These are phyloP conservation scores for Lacerta viridis DNA, from an alignment of 2,797 vertebrate species.

Conservation along the genomic window DNA sequence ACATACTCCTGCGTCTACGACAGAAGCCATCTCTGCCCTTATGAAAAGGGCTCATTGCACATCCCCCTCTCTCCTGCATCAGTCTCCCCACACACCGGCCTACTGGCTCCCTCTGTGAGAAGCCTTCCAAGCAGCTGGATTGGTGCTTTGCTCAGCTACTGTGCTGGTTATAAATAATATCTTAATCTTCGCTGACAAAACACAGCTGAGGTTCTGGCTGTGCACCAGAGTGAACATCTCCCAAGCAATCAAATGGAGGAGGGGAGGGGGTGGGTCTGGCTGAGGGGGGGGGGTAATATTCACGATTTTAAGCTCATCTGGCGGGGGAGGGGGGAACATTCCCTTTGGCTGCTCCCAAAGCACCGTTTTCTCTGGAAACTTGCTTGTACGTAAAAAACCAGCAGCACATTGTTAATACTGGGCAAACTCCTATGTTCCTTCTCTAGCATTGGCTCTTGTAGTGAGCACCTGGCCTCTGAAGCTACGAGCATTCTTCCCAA, in stretches of 20 bases:
- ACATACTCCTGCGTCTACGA: too few relatives aligned
- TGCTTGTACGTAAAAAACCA: not conserved
- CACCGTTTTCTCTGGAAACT: not conserved
- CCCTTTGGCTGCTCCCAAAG: not conserved
- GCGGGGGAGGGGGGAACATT: not conserved
- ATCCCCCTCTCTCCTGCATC: not conserved
- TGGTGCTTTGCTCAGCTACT: conserved; percentile 6
- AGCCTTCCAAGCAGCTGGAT: not conserved
- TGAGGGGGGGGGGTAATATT: not conserved
- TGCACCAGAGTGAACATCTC: conserved; percentile 9
- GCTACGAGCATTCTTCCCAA: not conserved
- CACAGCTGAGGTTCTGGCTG: not conserved
- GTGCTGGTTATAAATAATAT: not conserved
- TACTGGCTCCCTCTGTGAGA: not conserved
- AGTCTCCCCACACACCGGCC: not conserved
- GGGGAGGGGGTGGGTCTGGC: not conserved
- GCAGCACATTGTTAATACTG: not conserved
- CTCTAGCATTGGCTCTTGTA: not conserved
- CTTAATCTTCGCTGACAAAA: conserved; percentile 10
- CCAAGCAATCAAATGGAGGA: not conserved
- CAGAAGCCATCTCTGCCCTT: not conserved
- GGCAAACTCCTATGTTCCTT: not conserved
- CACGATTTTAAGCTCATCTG: not conserved
- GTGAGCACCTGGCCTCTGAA: not conserved
- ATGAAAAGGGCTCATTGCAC: not conserved